Evolutionary conservation across 2,888 invertebrate species (phyloP).

Genomic region (Drosophila pegasa): DNA sequence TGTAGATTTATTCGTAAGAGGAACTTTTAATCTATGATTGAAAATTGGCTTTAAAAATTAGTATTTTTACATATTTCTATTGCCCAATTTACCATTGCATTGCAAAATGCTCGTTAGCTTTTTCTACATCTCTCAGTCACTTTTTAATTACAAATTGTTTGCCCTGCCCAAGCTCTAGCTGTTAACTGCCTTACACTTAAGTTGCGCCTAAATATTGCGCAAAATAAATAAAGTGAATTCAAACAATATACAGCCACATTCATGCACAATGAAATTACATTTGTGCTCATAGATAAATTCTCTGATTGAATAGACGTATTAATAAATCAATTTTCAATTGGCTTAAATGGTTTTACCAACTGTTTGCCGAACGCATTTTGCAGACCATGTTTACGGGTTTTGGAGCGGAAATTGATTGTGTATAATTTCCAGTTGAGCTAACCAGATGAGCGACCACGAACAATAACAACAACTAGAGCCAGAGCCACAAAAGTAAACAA

Average conservation of each 20-base stretch:
- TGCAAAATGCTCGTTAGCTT: too few relatives aligned
- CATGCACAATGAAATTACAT: conserved; percentile 4
- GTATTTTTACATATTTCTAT: too few relatives aligned
- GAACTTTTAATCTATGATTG: too few relatives aligned
- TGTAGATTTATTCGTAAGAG: too few relatives aligned
- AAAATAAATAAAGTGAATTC: neutral
- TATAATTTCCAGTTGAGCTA: conserved; percentile 75
- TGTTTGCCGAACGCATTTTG: conserved; percentile 45
- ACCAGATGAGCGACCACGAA: conserved; percentile 58
- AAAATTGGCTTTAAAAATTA: too few relatives aligned
- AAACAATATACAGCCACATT: neutral
- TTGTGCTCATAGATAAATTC: conserved; percentile 15
- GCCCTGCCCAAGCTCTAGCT: neutral
- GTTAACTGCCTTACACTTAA: neutral
- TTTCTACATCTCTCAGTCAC: neutral
- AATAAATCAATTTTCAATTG: conserved; percentile 52
- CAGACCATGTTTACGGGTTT: conserved; percentile 58
- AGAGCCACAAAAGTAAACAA: conserved; percentile 32
- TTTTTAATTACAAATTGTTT: neutral
- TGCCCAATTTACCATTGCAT: too few relatives aligned
- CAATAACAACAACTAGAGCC: conserved; percentile 25
- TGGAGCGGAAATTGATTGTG: conserved; percentile 82
- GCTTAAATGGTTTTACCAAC: conserved; percentile 43
- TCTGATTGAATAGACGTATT: conserved; percentile 9
- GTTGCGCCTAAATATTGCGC: conserved; percentile 17